These are phyloP conservation scores for Caenorhabditis afra DNA, from an alignment of 2,888 invertebrate species.

Conservation along the genomic window DNA sequence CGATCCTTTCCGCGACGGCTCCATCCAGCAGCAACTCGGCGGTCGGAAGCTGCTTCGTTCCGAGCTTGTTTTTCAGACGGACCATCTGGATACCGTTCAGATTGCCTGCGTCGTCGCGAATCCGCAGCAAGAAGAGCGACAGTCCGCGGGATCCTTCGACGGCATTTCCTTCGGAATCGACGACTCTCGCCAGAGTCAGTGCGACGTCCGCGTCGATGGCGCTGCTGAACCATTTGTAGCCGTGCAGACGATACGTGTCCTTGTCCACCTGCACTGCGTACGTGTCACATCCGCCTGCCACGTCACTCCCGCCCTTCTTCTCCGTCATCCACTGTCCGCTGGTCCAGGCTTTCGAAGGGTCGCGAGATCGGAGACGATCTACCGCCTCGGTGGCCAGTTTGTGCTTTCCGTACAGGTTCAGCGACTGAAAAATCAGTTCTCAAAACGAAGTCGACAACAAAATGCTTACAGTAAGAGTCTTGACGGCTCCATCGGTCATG, in stretches of 20 bases:
- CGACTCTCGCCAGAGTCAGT: conserved; percentile 83
- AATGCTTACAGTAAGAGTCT: conserved; percentile 81
- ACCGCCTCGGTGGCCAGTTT: conserved; percentile 62
- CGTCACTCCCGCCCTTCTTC: conserved; percentile 84
- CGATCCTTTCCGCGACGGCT: conserved; percentile 66
- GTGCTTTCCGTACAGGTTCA: conserved; percentile 58
- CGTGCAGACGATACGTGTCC: conserved; percentile 81
- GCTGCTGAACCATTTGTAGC: conserved; percentile 84
- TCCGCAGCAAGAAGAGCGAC: conserved; percentile 83
- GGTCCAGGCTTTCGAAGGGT: conserved; percentile 83
- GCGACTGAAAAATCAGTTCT: conserved; percentile 37
- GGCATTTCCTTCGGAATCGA: conserved; percentile 80
- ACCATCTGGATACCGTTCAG: conserved; percentile 83
- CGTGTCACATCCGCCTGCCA: conserved; percentile 81
- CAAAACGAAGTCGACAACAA: neutral
- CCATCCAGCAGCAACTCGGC: conserved; percentile 84
- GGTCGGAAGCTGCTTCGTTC: conserved; percentile 84
- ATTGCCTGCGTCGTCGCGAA: conserved; percentile 80
- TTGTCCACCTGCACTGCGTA: conserved; percentile 69
- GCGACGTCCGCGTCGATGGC: conserved; percentile 84
- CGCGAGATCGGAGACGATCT: conserved; percentile 55
- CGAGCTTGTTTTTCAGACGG: conserved; percentile 84
- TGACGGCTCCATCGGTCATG: conserved; percentile 85
- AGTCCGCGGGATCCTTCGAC: conserved; percentile 82
- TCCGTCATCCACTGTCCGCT: conserved; percentile 85